phyloP scores from a whole-genome alignment of 2,797 vertebrate genomes.

The Crocidura indochinensis region DNA sequence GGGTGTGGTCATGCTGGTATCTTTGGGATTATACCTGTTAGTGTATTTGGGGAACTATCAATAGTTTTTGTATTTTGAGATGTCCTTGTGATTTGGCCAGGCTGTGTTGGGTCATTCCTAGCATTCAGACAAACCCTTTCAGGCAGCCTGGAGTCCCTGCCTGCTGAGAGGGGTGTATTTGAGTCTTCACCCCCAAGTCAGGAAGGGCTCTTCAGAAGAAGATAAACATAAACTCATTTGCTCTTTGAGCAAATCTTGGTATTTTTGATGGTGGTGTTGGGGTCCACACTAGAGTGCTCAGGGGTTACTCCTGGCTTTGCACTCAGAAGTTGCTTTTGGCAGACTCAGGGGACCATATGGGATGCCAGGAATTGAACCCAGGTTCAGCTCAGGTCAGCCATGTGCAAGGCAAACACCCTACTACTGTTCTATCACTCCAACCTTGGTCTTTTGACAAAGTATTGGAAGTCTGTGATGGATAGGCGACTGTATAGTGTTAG shows the following conservation, averaged over 20 bases:
- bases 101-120: constrained; percentile 3
- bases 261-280: too few species aligned
- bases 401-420: too few species aligned
- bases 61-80: not conserved
- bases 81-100: not conserved
- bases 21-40: too few species aligned
- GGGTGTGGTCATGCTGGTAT: too few species aligned
- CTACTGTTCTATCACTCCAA: too few species aligned
- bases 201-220: not conserved
- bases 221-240: not conserved
- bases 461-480: not conserved
- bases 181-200: constrained; percentile 13
- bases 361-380: too few species aligned
- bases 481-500: not conserved
- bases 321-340: too few species aligned
- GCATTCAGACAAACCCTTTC: not conserved
- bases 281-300: too few species aligned
- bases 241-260: constrained; percentile 1
- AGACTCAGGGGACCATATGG: too few species aligned
- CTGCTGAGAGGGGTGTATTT: not conserved
- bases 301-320: too few species aligned
- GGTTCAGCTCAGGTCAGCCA: too few species aligned
- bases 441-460: not conserved
- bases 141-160: not conserved
- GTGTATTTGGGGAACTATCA: too few species aligned